These are phyloP conservation scores for Perca fluviatilis DNA, from an alignment of 2,113 vertebrate genomes.

Conservation along the genomic window DNA sequence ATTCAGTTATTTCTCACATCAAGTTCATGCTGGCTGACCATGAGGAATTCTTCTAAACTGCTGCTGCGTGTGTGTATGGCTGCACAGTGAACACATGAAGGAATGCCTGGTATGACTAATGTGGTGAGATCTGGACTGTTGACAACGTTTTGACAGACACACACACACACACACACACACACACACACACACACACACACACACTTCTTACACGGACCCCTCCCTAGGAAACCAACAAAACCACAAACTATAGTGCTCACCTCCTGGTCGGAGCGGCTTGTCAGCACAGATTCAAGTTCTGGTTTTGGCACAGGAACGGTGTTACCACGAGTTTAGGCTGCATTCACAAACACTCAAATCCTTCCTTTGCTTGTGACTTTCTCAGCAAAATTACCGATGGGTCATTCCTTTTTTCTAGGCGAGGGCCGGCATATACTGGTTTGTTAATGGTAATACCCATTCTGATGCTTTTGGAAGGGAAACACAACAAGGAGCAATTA, in stretches of 20 bases:
- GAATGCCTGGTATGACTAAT: conserved; percentile 75
- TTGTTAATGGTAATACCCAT: not conserved
- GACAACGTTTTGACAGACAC: conserved; percentile 61
- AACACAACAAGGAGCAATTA: not conserved
- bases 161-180: not conserved
- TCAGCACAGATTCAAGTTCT: conserved; percentile 47
- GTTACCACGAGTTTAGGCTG: conserved; percentile 9
- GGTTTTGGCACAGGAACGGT: not conserved
- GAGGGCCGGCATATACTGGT: not conserved
- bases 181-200: conserved; percentile 31
- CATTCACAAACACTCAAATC: conserved; percentile 4
- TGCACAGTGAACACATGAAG: conserved; percentile 46
- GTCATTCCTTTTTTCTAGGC: not conserved
- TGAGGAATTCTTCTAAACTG: conserved; percentile 64
- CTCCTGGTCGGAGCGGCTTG: conserved; percentile 20
- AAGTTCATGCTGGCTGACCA: conserved; percentile 56
- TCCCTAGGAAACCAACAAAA: conserved; percentile 58
- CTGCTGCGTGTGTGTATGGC: conserved; percentile 11
- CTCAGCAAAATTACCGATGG: not conserved
- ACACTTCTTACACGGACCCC: conserved; percentile 48
- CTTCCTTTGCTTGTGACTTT: not conserved
- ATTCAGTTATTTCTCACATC: conserved; percentile 46
- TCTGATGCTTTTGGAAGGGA: not conserved
- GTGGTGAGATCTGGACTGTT: conserved; percentile 67
- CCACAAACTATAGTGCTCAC: conserved; percentile 52